Percentiles rank a stretch among this genome's conserved stretches.
These are phyloP conservation scores for Cyprinella venusta DNA, from an alignment of 2,797 vertebrate species.

Conservation along the genomic window DNA sequence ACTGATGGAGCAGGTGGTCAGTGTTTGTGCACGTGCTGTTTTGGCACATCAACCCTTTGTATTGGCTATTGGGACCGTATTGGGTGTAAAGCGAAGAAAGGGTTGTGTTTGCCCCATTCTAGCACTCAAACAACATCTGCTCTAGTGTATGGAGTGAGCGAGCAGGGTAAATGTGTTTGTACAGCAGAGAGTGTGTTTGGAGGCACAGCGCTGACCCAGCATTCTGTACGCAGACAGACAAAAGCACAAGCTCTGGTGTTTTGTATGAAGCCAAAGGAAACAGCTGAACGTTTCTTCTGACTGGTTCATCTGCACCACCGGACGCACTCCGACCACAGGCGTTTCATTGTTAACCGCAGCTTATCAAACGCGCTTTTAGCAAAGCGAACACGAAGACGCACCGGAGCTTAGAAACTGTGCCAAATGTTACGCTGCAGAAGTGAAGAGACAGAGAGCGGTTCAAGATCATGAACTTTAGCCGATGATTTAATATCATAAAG, in stretches of 20 bases:
- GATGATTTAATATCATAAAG: neutral
- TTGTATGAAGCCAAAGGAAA: slow-evolving; percentile 68
- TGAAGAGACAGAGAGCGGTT: no score
- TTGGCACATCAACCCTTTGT: neutral
- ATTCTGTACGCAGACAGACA: slow-evolving; percentile 69
- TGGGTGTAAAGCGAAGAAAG: neutral
- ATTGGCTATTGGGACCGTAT: neutral
- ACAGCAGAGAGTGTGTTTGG: slow-evolving; percentile 58
- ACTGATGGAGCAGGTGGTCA: neutral
- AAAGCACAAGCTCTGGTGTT: slow-evolving; percentile 72
- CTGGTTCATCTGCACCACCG: neutral
- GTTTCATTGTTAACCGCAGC: slow-evolving; percentile 16
- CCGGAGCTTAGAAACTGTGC: neutral
- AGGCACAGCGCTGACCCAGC: slow-evolving; percentile 73
- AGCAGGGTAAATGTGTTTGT: slow-evolving; percentile 35
- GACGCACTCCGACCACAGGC: neutral
- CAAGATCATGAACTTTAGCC: neutral
- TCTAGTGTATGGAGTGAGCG: neutral
- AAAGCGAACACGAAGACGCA: slow-evolving; percentile 3
- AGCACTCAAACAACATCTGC: neutral
- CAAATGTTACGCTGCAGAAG: neutral
- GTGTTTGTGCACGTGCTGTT: neutral
- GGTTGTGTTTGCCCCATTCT: neutral
- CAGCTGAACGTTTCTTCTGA: slow-evolving; percentile 60
- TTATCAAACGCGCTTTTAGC: neutral